Conservation (phyloP, 2,888 invertebrate genomes). For the Lasioglossum leucozonium region DNA sequence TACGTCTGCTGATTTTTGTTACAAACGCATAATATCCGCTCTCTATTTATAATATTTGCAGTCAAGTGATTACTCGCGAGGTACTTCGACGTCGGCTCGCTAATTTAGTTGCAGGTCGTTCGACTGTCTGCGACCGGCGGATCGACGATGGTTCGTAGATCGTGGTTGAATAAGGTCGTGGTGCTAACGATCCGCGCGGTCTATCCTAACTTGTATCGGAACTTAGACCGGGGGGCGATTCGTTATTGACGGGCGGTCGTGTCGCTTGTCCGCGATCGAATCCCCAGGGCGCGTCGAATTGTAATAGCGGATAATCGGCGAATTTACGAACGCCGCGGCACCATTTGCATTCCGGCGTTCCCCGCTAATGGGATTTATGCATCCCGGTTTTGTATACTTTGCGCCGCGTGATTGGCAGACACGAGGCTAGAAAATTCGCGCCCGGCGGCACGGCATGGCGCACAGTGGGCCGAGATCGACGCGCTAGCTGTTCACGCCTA, state of each 20-base stretch:
- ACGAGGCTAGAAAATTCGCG: background rate
- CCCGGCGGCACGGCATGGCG: background rate
- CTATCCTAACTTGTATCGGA: slow-evolving; percentile 25
- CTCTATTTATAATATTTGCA: too few species aligned
- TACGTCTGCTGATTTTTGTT: too few species aligned
- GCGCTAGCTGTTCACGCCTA: too few species aligned
- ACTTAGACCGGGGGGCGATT: slow-evolving; percentile 43
- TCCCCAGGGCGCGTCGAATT: slow-evolving; percentile 40
- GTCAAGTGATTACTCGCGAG: background rate
- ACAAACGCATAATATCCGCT: too few species aligned
- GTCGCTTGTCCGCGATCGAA: slow-evolving; percentile 57
- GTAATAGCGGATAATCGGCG: slow-evolving; percentile 61
- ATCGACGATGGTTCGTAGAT: background rate
- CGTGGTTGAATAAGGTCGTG: background rate
- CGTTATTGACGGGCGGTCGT: slow-evolving; percentile 40
- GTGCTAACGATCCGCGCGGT: slow-evolving; percentile 16
- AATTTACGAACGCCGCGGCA: slow-evolving; percentile 43
- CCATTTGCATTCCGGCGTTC: slow-evolving; percentile 41
- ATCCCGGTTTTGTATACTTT: slow-evolving; percentile 29
- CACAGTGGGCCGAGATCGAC: too few species aligned
- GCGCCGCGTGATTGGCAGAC: slow-evolving; percentile 22
- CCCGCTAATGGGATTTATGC: slow-evolving; percentile 54
- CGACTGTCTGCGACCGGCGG: background rate
- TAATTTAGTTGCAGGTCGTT: background rate
- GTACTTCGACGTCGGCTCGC: background rate